Evolutionary conservation across 2,113 vertebrate genomes (phyloP).

Genomic region (Planiliza haematocheilus): DNA sequence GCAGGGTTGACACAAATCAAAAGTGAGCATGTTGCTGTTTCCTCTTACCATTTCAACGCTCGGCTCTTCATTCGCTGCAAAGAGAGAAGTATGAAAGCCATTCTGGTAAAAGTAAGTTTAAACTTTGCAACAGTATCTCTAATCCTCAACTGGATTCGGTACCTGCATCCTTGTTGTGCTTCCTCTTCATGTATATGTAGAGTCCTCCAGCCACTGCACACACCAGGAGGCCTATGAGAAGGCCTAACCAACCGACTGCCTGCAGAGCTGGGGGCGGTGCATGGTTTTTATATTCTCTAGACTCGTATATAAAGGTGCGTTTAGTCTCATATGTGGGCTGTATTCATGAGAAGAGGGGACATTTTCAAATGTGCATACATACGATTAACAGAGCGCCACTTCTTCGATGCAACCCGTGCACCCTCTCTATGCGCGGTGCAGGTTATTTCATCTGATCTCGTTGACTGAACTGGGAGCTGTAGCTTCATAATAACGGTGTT

Average conservation of each 20-base stretch:
- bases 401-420: slow-evolving; percentile 39
- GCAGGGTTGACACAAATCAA: background rate
- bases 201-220: slow-evolving; percentile 33
- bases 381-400: slow-evolving; percentile 40
- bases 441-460: slow-evolving; percentile 7
- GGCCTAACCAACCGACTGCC: slow-evolving; percentile 29
- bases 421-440: slow-evolving; percentile 65
- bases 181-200: slow-evolving; percentile 50
- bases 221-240: slow-evolving; percentile 42
- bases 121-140: too few species aligned
- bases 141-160: background rate
- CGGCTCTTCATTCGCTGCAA: slow-evolving; percentile 37
- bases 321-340: background rate
- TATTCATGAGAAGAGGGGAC: background rate
- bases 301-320: too few species aligned
- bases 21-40: background rate
- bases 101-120: too few species aligned
- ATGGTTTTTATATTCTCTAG: too few species aligned
- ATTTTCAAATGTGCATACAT: background rate
- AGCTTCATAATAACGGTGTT: slow-evolving; percentile 42
- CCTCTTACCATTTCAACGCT: slow-evolving; percentile 57
- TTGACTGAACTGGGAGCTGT: slow-evolving; percentile 23
- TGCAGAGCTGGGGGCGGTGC: slow-evolving; percentile 26
- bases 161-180: slow-evolving; percentile 44
- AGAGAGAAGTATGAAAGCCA: background rate